Evolutionary conservation across 2,888 invertebrate genomes (phyloP).

Genomic region (Ernsta delagoae): DNA sequence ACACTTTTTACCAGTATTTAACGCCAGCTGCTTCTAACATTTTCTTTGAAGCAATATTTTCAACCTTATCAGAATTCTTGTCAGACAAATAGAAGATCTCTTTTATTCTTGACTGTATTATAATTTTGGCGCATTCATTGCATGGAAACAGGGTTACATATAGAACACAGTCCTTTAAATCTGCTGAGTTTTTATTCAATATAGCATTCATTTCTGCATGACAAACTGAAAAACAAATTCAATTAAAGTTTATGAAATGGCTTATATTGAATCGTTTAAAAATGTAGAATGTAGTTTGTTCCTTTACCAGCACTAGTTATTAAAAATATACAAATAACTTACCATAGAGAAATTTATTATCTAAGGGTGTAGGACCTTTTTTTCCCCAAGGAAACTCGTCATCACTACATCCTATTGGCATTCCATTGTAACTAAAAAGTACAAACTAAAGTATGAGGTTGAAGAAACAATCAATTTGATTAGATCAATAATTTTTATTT

Average conservation of each 20-base stretch:
- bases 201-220: slow-evolving; percentile 99
- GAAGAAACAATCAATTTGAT: not conserved
- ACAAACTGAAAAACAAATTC: slow-evolving; percentile 91
- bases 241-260: no score
- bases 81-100: slow-evolving; percentile 93
- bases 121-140: slow-evolving; percentile 98
- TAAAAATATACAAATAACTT: slow-evolving; percentile 47
- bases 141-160: slow-evolving; percentile 98
- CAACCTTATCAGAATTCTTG: slow-evolving; percentile 88
- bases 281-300: no score
- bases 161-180: slow-evolving; percentile 91
- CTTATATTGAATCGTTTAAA: no score
- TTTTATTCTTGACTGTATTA: slow-evolving; percentile 96
- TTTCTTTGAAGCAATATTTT: slow-evolving; percentile 90
- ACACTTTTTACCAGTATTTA: slow-evolving; percentile 82
- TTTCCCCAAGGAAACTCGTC: slow-evolving; percentile 96
- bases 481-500: no score
- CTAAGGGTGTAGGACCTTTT: slow-evolving; percentile 81
- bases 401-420: slow-evolving; percentile 96
- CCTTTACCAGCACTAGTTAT: no score
- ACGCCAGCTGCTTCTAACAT: slow-evolving; percentile 94
- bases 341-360: slow-evolving; percentile 95
- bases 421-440: slow-evolving; percentile 92
- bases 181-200: slow-evolving; percentile 93
- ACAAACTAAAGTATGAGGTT: not conserved